Percentiles rank a stretch among this genome's conserved stretches.
phyloP scores from a whole-genome alignment of 2,797 vertebrate species.

The Brachymystax lenok region DNA sequence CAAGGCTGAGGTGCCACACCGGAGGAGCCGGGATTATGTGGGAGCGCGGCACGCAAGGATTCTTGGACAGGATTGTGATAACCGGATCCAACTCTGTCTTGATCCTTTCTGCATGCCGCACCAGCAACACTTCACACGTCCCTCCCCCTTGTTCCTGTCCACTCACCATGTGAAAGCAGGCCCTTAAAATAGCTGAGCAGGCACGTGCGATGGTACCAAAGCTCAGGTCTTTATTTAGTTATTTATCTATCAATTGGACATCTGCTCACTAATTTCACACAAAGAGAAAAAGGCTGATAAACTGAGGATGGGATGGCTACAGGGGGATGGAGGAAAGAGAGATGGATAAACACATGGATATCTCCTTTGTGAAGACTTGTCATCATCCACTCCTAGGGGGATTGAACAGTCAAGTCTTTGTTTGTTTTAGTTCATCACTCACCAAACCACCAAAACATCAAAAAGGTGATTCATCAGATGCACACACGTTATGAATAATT shows the following conservation, averaged over 20 bases:
- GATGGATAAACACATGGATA: not conserved
- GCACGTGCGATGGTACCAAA: slow-evolving; percentile 41
- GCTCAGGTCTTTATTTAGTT: slow-evolving; percentile 33
- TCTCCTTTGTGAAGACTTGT: slow-evolving; percentile 9
- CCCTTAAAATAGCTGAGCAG: slow-evolving; percentile 38
- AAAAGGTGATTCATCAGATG: slow-evolving; percentile 9
- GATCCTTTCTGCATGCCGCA: slow-evolving; percentile 36
- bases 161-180: slow-evolving; percentile 12
- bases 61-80: slow-evolving; percentile 59
- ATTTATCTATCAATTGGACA: slow-evolving; percentile 46
- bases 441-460: slow-evolving; percentile 7
- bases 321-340: not conserved
- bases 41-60: slow-evolving; percentile 51
- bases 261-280: slow-evolving; percentile 49
- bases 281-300: slow-evolving; percentile 26
- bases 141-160: not conserved
- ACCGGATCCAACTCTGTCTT: slow-evolving; percentile 43
- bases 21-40: slow-evolving; percentile 49
- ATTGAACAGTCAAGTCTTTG: not conserved
- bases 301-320: slow-evolving; percentile 24
- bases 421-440: not conserved
- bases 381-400: not conserved
- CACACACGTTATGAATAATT: slow-evolving; percentile 11
- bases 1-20: slow-evolving; percentile 44
- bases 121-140: slow-evolving; percentile 17